Base-by-base conservation (phyloP, 2,797 vertebrate genomes). In the Prunella strophiata region DNA sequence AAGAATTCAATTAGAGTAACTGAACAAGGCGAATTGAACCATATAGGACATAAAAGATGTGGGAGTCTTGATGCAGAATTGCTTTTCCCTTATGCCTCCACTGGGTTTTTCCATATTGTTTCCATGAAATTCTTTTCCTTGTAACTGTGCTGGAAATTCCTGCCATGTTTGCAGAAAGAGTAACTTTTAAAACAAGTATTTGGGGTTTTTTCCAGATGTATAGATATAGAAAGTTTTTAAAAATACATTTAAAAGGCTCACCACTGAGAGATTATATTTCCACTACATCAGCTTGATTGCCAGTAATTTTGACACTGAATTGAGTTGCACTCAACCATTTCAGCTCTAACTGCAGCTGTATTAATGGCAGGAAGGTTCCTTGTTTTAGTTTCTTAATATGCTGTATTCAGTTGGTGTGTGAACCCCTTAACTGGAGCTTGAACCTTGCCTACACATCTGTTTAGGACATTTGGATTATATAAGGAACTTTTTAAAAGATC, bases 1-100 rank as follows among this genome's bases (percentile, higher is more conserved):
- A 96, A 91, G 68, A 91, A 95, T 87, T 85, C 72, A 43, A 65
- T 93, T 79, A 91, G 25, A 85, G 38, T 85, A 74, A 61, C 88
- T 36, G 67, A 96, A 74, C 59, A 61, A 85, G 65, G 52, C 0
- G 0, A 92, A 83, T 27, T 83, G 86, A 92, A 89, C 38, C 0
- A 0, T 34, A 43, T 71, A 74, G 57, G 16, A 48, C 52, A 74
- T 85, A 70, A 90, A 94, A 79, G 62, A 70, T 51, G 29, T 55
- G 71, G 14, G 61, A 93, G 34, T 61, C 73, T 59, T 75, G 50
- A 63, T 48, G 25, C 42, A 82, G 67, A 90, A 85, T 63, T 79
- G 38, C 59, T 75, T 90, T 94, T 85, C 50, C 29, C 30, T 91
- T 19, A 1, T 91, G 9, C 32, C 38, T 84, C 45, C 32, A 5